Evolutionary conservation across 2,797 vertebrate genomes (phyloP), one percentile per base, ranked within the genome.

Genomic region (Limnodromus scolopaceus): DNA sequence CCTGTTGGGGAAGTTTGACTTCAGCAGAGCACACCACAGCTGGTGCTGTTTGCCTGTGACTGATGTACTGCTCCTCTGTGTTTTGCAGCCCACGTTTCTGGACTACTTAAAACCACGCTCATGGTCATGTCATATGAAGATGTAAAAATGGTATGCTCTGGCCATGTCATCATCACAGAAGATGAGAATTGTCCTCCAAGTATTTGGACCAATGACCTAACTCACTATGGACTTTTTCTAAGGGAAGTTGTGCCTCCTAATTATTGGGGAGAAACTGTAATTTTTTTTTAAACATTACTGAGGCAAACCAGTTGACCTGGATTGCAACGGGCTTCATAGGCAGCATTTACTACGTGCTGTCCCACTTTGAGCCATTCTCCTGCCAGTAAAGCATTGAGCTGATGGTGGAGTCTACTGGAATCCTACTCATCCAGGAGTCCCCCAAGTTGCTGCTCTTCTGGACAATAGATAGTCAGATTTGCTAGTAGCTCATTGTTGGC

Each of bases 71-170:
- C 64, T 41, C 90, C 49, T 61, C 16, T 48, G 1, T 93, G 72
- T 93, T 92, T 98, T 96, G 25, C 96, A 99, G 99, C 98, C 99
- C 36, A 98, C 98, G 0, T 98, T 99, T 92, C 78, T 99, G 84
- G 99, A 99, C 80, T 98, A 99, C 71, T 86, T 99, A 96, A 99
- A 98, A 92, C 99, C 99, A 61, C 99, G 99, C n/a, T 99, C 99
- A 1, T 99, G 99, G 99, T 99, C 98, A 3, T 99, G 99, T 94
- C 97, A 98, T 24, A 72, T 68, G 6, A 97, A 98, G 89, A 96
- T 98, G 92, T 98, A 97, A 96, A 96, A 96, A 32, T 46, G 9
- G 23, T 58, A 51, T 43, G 61, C 49, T 93, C 71, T 63, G 70
- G 39, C 68, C 7, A 6, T 63, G 49, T 68, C 75, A 28, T 71